Percentiles rank a stretch among this genome's conserved stretches.
Conservation (phyloP, 1,140 invertebrate species). For the Drosophila novamexicana region DNA sequence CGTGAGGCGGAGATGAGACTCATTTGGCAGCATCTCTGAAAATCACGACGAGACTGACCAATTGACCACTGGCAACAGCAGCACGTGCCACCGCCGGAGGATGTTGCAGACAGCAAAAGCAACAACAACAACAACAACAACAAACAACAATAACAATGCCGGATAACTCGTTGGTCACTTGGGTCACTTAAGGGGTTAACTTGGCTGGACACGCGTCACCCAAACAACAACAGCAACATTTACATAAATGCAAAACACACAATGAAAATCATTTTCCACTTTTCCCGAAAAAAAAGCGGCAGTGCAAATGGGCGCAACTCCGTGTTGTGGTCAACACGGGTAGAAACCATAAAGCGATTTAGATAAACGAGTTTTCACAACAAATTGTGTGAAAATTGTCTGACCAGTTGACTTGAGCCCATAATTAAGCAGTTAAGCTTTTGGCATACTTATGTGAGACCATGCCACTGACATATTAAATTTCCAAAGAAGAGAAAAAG, state of each 20-base stretch:
- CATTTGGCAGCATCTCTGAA: background rate
- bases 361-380: slow-evolving; percentile 56
- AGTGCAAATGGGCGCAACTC: slow-evolving; percentile 14
- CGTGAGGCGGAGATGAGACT: no score
- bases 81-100: slow-evolving; percentile 55
- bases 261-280: slow-evolving; percentile 28
- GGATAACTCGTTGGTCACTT: slow-evolving; percentile 53
- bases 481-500: slow-evolving; percentile 10
- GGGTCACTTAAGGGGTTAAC: slow-evolving; percentile 60
- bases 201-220: slow-evolving; percentile 58
- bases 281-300: slow-evolving; percentile 20
- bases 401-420: slow-evolving; percentile 5
- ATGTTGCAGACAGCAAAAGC: slow-evolving; percentile 41
- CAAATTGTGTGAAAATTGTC: slow-evolving; percentile 49
- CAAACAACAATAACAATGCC: slow-evolving; percentile 1
- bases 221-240: slow-evolving; percentile 41
- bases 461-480: slow-evolving; percentile 5
- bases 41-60: slow-evolving; percentile 39
- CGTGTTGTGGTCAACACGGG: slow-evolving; percentile 53
- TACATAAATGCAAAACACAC: slow-evolving; percentile 30
- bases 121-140: slow-evolving; percentile 1
- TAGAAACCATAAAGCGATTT: slow-evolving; percentile 37
- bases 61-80: slow-evolving; percentile 55
- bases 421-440: slow-evolving; percentile 65
- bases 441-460: background rate